These are phyloP conservation scores for Liparis tanakae DNA, from an alignment of 2,797 vertebrate species.

Conservation along the genomic window DNA sequence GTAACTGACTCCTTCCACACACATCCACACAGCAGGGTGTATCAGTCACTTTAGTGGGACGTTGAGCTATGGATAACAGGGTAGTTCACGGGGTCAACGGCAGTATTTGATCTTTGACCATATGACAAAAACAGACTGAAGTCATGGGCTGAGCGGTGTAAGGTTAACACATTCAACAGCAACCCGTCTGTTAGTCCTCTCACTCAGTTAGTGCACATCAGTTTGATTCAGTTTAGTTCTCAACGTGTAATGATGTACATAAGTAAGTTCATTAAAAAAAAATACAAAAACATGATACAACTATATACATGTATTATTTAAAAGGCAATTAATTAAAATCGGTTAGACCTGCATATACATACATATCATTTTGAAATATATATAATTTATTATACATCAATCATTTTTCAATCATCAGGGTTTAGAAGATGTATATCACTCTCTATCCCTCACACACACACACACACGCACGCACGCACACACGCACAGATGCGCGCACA, in stretches of 20 bases:
- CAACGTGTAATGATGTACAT: neutral
- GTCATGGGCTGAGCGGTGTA: conserved; percentile 28
- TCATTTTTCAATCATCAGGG: too few species aligned
- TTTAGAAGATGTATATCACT: conserved; percentile 3
- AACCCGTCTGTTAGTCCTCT: conserved; percentile 13
- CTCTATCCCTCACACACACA: too few species aligned
- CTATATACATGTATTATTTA: neutral
- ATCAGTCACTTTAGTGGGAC: conserved; percentile 27
- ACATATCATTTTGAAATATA: too few species aligned
- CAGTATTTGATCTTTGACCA: conserved; percentile 66
- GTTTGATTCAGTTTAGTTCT: neutral
- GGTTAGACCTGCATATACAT: too few species aligned
- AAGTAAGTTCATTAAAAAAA: neutral
- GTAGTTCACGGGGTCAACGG: conserved; percentile 53
- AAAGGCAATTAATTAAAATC: neutral
- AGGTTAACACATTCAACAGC: conserved; percentile 40
- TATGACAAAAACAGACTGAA: conserved; percentile 55
- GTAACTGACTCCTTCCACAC: conserved; percentile 62
- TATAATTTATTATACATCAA: too few species aligned
- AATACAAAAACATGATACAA: neutral
- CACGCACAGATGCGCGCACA: neutral
- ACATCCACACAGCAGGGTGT: conserved; percentile 19
- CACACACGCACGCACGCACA: neutral
- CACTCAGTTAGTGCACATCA: neutral
- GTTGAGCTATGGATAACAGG: conserved; percentile 47